These are phyloP conservation scores for Sandelia bainsii DNA, from an alignment of 2,797 vertebrate species.

Conservation along the genomic window DNA sequence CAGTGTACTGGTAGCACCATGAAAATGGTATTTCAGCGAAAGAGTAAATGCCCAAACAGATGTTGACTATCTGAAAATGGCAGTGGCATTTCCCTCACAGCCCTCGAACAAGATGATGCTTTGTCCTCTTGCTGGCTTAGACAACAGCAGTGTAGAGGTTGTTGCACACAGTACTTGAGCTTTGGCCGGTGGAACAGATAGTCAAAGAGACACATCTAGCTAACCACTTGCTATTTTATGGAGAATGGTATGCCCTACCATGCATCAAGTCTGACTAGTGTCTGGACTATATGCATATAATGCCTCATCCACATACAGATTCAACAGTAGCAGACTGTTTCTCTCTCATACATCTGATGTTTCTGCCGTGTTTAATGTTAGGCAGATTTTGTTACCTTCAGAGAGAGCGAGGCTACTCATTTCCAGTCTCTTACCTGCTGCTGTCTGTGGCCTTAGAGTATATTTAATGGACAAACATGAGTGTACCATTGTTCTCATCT, in stretches of 20 bases:
- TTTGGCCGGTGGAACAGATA: not conserved
- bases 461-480: not conserved
- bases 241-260: not conserved
- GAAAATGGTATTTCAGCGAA: constrained; percentile 38
- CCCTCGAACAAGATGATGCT: constrained; percentile 33
- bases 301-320: constrained; percentile 1
- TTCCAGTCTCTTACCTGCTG: constrained; percentile 1
- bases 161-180: constrained; percentile 8
- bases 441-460: not conserved
- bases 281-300: not conserved
- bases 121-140: not conserved
- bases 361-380: not conserved
- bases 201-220: not conserved
- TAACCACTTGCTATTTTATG: not conserved
- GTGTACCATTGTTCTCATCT: not conserved
- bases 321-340: not conserved
- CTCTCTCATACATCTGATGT: not conserved
- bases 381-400: not conserved
- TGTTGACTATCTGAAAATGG: constrained; percentile 29
- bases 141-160: constrained; percentile 3
- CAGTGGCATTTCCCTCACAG: constrained; percentile 1
- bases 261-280: constrained; percentile 8
- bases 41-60: constrained; percentile 30
- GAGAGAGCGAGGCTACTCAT: too few species aligned
- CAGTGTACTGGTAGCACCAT: constrained; percentile 25